Percentiles rank a stretch among this genome's conserved stretches.
Conservation (phyloP, 2,113 vertebrate species). For the Prietella phreatophila region DNA sequence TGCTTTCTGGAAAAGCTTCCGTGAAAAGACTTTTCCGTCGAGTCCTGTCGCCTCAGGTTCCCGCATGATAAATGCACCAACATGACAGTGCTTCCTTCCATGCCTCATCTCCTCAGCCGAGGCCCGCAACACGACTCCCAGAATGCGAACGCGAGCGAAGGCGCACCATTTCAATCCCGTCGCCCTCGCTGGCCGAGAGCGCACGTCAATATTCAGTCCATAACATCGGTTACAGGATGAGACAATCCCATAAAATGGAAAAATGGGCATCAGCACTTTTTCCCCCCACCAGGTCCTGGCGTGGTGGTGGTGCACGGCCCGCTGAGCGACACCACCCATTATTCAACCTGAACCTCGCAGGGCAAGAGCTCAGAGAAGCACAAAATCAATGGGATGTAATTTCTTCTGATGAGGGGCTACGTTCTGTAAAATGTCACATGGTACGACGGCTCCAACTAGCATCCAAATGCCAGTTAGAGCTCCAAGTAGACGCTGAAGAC, state of each 20-base stretch:
- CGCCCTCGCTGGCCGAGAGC: conserved; percentile 2
- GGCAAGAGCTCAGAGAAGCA: conserved; percentile 39
- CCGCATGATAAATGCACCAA: neutral
- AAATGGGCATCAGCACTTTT: conserved; percentile 46
- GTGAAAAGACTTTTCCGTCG: neutral
- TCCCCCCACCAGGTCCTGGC: neutral
- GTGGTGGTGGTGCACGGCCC: conserved; percentile 35
- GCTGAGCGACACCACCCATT: conserved; percentile 32
- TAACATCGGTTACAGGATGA: conserved; percentile 57
- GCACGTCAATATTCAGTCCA: conserved; percentile 58
- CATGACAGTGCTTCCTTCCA: neutral
- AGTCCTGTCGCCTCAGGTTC: conserved; percentile 17
- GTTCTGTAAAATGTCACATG: neutral
- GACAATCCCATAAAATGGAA: conserved; percentile 53
- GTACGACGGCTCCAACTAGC: neutral
- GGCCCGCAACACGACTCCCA: neutral
- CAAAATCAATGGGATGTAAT: conserved; percentile 60
- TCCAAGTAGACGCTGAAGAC: neutral
- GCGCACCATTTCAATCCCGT: neutral
- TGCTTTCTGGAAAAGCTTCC: neutral
- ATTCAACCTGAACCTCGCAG: conserved; percentile 53
- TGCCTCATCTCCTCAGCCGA: neutral
- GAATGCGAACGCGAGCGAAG: neutral
- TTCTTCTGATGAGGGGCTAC: conserved; percentile 42
- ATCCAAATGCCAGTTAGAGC: neutral